Evolutionary conservation across 1,140 invertebrate species (phyloP).

Genomic region (Drosophila serrata): DNA sequence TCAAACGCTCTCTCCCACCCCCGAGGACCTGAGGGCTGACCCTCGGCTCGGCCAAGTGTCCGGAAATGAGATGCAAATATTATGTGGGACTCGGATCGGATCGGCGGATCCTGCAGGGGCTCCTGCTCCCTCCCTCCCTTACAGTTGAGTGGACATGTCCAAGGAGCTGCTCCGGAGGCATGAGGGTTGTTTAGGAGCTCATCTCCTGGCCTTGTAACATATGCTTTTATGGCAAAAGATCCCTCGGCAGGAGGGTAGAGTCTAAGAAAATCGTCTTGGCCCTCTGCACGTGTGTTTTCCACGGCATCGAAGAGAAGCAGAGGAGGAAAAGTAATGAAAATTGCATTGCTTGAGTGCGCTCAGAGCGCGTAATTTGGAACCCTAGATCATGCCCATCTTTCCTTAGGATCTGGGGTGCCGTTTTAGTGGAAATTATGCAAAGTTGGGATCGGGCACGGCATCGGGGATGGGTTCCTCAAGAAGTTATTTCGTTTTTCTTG

Average conservation of each 20-base stretch:
- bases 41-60: conserved; percentile 77
- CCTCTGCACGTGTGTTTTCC: conserved; percentile 73
- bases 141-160: conserved; percentile 62
- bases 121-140: conserved; percentile 19
- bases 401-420: conserved; percentile 13
- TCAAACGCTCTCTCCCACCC: conserved; percentile 38
- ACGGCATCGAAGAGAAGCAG: conserved; percentile 15
- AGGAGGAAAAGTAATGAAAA: conserved; percentile 61
- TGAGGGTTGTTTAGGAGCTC: conserved; percentile 65
- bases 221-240: conserved; percentile 12
- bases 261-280: conserved; percentile 68
- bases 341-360: conserved; percentile 71
- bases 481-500: conserved; percentile 3
- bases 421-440: conserved; percentile 65
- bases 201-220: conserved; percentile 37
- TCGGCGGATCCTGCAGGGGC: conserved; percentile 32
- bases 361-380: conserved; percentile 56
- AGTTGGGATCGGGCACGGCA: conserved; percentile 16
- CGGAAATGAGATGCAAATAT: conserved; percentile 85
- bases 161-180: conserved; percentile 25
- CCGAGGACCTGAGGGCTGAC: conserved; percentile 41
- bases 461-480: conserved; percentile 10
- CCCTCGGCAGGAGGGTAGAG: conserved; percentile 34
- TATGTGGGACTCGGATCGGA: conserved; percentile 79
- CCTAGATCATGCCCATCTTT: conserved; percentile 44